Base-by-base conservation (phyloP, 2,888 invertebrate species). In the Drosophila gaucha region DNA sequence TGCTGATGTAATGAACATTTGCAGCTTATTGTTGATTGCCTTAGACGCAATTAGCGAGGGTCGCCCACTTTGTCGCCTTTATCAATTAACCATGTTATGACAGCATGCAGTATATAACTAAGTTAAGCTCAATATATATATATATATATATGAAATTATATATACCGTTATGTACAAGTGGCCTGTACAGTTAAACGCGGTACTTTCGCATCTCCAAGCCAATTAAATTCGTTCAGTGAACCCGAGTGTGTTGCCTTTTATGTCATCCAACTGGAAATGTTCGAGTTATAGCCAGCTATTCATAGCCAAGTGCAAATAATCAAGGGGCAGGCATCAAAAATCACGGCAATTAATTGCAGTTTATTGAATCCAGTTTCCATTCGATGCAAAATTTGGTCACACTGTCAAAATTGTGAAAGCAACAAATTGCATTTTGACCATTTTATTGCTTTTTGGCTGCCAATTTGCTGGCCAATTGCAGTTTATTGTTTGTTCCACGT, bases 151-250 rank as follows among this genome's bases (percentile, higher is more conserved):
- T n/a, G 6, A 1, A 14, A 5, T 4, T n/a, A 12, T 20, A 8
- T 14, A 20, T 33, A 24, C 31, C 4, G n/a, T 20, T 31, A 46
- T 46, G 9, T 31, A 30, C 22, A 22, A 43, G 44, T 57, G 65
- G 72, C 18, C 39, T 46, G 56, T 49, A 57, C 47, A 58, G 62
- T 72, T 73, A 64, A 56, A 63, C 64, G 47, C 77, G 55, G 39
- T 26, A 68, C 74, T 79, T 79, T 83, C 77, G 80, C 76, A 70
- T 63, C 65, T 63, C 35, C 3, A 70, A 85, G 64, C 65, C 80
- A 82, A 80, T 80, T 80, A 80, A 80, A 66, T 74, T 67, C 66
- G 80, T 82, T 67, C 79, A 85, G 31, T 85, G 79, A 80, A 85
- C 80, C 63, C 82, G 46, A 46, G 55, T 43, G 50, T 64, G 36